A percentile compares a stretch with the other conserved stretches of the same genome.
phyloP scores from a whole-genome alignment of 2,113 vertebrate genomes.

The Protomyctophum bolini region DNA sequence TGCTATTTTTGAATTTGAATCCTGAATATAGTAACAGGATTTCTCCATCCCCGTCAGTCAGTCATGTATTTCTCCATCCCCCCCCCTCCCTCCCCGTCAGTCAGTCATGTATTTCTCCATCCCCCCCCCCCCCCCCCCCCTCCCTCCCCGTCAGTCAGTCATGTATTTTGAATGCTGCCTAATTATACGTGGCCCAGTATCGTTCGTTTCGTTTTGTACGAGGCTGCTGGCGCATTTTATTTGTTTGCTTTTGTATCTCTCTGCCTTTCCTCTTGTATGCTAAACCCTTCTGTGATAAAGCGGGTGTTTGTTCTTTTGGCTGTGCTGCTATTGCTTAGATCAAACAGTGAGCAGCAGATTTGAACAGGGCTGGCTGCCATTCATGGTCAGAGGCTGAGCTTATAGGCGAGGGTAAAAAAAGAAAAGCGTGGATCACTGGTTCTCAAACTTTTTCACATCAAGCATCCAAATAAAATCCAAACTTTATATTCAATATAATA shows the following conservation, averaged over 20 bases:
- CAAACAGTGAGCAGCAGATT: constrained; percentile 75
- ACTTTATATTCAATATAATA: too few relatives aligned
- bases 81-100: too few relatives aligned
- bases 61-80: constrained; percentile 31
- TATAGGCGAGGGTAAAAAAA: too few relatives aligned
- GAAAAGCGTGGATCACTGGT: too few relatives aligned
- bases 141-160: constrained; percentile 54
- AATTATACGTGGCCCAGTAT: constrained; percentile 73
- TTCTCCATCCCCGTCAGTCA: too few relatives aligned
- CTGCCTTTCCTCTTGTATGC: constrained; percentile 74
- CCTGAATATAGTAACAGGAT: too few relatives aligned
- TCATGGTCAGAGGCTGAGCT: constrained; percentile 54
- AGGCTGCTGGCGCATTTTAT: constrained; percentile 64
- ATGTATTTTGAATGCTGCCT: constrained; percentile 79
- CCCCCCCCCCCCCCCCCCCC: not conserved
- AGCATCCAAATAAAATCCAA: too few relatives aligned
- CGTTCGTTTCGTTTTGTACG: constrained; percentile 63
- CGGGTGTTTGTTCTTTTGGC: constrained; percentile 70
- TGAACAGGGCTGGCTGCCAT: constrained; percentile 46
- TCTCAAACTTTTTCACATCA: too few relatives aligned
- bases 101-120: too few relatives aligned
- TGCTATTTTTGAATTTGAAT: not conserved
- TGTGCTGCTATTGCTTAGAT: constrained; percentile 49
- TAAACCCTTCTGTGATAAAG: constrained; percentile 75
- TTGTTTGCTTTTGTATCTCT: constrained; percentile 74